Evolutionary conservation across 2,888 invertebrate genomes (phyloP).

Genomic region (Drosophila prostipennis): DNA sequence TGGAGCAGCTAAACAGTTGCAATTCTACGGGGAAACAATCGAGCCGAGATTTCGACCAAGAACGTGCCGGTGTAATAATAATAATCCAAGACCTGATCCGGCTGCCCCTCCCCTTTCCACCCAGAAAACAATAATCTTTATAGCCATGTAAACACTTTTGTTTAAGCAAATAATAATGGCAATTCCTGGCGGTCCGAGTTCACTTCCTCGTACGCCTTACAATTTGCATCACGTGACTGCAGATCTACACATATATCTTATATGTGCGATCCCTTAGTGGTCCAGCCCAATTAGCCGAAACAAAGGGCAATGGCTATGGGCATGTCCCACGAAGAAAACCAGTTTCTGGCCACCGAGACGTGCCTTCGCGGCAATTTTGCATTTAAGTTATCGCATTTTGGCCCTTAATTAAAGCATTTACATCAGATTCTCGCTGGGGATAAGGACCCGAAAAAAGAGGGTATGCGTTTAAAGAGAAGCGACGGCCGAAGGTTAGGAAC

Average conservation of each 20-base stretch:
- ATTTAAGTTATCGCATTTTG: constrained; percentile 65
- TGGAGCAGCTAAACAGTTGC: constrained; percentile 49
- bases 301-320: constrained; percentile 39
- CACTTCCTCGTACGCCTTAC: constrained; percentile 63
- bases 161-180: constrained; percentile 61
- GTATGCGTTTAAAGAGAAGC: neutral
- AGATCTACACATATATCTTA: constrained; percentile 1
- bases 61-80: constrained; percentile 57
- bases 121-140: constrained; percentile 29
- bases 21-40: constrained; percentile 44
- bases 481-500: constrained; percentile 38
- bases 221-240: constrained; percentile 42
- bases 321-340: constrained; percentile 49
- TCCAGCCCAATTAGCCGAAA: constrained; percentile 57
- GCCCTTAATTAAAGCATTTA: constrained; percentile 71
- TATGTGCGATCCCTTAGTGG: constrained; percentile 9
- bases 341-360: constrained; percentile 46
- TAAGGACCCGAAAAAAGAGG: constrained; percentile 25
- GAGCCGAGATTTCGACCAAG: constrained; percentile 59
- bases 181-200: constrained; percentile 48
- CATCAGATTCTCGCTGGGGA: constrained; percentile 61
- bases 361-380: constrained; percentile 61
- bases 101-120: constrained; percentile 27
- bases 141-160: constrained; percentile 57
- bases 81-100: constrained; percentile 28